These are phyloP conservation scores for Ametastegia equiseti DNA, from an alignment of 2,888 invertebrate genomes.

Conservation along the genomic window DNA sequence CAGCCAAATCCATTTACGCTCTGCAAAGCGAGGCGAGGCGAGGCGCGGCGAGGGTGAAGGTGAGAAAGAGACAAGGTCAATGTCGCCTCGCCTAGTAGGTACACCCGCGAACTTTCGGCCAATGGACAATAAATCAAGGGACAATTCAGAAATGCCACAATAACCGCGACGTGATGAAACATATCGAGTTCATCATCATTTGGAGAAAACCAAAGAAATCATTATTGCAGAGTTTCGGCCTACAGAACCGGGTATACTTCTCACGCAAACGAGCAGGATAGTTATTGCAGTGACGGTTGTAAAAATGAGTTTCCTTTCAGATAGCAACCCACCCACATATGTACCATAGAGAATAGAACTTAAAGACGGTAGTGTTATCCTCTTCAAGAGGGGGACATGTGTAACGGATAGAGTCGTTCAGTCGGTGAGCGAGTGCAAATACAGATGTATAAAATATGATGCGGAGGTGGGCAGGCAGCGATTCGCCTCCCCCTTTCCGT, in stretches of 20 bases:
- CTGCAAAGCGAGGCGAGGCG: no score
- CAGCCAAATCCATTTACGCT: constrained; percentile 3
- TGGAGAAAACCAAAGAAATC: no score
- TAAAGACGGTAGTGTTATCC: no score
- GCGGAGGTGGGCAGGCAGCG: neutral
- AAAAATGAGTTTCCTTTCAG: no score
- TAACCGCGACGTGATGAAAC: neutral
- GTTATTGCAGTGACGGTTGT: no score
- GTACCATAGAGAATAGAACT: no score
- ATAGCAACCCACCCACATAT: no score
- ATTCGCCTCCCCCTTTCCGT: constrained; percentile 1
- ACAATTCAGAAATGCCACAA: neutral
- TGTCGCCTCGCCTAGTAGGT: neutral
- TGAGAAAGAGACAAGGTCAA: constrained; percentile 36
- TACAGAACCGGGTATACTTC: no score
- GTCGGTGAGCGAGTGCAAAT: neutral
- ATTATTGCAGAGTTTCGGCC: no score
- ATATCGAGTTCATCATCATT: neutral
- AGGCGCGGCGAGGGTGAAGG: neutral
- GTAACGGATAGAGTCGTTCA: no score
- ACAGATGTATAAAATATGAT: neutral
- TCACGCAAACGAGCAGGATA: no score
- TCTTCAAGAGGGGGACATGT: no score
- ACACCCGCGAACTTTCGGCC: neutral
- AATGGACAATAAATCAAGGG: neutral